Conservation (phyloP, 1,140 invertebrate species). For the Drosophila takahashii region DNA sequence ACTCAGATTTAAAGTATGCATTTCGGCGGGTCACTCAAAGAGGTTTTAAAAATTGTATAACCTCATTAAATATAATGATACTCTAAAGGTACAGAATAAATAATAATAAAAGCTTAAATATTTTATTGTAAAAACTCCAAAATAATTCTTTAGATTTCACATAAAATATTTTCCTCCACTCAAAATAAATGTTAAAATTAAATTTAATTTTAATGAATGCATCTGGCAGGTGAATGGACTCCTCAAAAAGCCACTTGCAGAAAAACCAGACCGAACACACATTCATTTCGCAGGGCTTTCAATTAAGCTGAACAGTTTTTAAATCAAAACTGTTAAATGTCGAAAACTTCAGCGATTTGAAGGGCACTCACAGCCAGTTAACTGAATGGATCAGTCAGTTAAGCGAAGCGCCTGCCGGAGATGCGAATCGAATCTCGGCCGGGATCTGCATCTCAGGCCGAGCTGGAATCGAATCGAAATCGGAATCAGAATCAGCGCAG, state of each 20-base stretch:
- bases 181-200: not conserved
- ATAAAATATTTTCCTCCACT: too few relatives aligned
- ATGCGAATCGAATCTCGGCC: slow-evolving; percentile 44
- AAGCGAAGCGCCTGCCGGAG: slow-evolving; percentile 42
- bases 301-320: slow-evolving; percentile 58
- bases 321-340: slow-evolving; percentile 46
- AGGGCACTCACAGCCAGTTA: slow-evolving; percentile 32
- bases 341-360: slow-evolving; percentile 11
- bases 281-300: slow-evolving; percentile 23
- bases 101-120: too few relatives aligned
- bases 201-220: slow-evolving; percentile 7
- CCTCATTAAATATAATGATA: not conserved
- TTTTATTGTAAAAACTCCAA: too few relatives aligned
- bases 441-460: slow-evolving; percentile 23
- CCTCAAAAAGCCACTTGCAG: not conserved
- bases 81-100: not conserved
- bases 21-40: not conserved
- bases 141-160: too few relatives aligned
- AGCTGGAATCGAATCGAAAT: slow-evolving; percentile 35
- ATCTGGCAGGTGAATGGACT: slow-evolving; percentile 16
- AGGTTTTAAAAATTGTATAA: not conserved
- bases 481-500: slow-evolving; percentile 51
- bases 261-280: slow-evolving; percentile 10
- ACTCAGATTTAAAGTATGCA: slow-evolving; percentile 10
- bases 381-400: slow-evolving; percentile 36